Percentiles rank a stretch among this genome's conserved stretches.
These are phyloP conservation scores for Cenopis cana DNA, from an alignment of 2,888 invertebrate species.

Conservation along the genomic window DNA sequence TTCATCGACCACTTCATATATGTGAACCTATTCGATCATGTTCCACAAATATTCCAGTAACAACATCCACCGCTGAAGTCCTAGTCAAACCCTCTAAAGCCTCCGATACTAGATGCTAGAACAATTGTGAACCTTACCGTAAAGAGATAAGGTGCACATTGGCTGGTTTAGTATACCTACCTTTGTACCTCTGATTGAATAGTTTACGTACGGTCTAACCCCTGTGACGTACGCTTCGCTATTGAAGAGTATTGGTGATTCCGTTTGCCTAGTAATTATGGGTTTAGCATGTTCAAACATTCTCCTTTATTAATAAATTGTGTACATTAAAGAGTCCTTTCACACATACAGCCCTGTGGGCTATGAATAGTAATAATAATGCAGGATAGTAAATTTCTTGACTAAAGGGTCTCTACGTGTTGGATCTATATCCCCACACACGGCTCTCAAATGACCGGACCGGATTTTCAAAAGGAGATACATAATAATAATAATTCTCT, in stretches of 20 bases:
- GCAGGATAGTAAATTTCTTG: no score
- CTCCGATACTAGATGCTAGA: not conserved
- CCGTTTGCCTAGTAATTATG: slow-evolving; percentile 16
- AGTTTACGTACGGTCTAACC: slow-evolving; percentile 11
- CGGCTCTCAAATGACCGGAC: no score
- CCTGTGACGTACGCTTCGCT: slow-evolving; percentile 17
- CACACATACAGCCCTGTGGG: not conserved
- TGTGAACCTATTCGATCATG: slow-evolving; percentile 2
- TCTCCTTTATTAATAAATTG: not conserved
- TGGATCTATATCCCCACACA: no score
- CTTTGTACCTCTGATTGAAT: slow-evolving; percentile 13
- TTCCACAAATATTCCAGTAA: not conserved
- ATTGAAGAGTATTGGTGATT: slow-evolving; percentile 7
- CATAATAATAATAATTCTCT: no score
- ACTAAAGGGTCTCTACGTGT: no score
- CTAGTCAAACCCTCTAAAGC: slow-evolving; percentile 15
- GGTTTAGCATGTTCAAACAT: slow-evolving; percentile 8
- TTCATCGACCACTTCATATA: not conserved
- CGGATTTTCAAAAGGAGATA: no score
- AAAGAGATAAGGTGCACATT: not conserved
- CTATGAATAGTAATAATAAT: no score
- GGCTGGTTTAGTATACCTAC: not conserved
- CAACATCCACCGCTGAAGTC: slow-evolving; percentile 5
- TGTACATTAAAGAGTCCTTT: not conserved
- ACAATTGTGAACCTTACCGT: not conserved